phyloP scores from a whole-genome alignment of 2,113 vertebrate species.

The Chitala chitala region DNA sequence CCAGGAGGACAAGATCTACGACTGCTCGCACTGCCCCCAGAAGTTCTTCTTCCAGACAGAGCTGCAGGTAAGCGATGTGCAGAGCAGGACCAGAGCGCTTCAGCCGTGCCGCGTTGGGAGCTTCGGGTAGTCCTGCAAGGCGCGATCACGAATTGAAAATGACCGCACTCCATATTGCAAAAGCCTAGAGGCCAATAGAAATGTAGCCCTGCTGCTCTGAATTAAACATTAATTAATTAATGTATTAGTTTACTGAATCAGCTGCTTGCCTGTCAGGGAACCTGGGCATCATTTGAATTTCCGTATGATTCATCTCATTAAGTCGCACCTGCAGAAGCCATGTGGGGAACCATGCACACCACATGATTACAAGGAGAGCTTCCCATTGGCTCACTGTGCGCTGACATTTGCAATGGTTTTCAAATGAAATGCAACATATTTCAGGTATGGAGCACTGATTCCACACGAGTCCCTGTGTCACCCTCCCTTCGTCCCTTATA shows the following conservation, averaged over 20 bases:
- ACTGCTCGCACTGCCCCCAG: constrained; percentile 99
- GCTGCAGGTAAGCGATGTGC: constrained; percentile 90
- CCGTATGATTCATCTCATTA: neutral
- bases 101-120: too few species aligned
- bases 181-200: neutral
- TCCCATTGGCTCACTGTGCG: neutral
- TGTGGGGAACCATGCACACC: neutral
- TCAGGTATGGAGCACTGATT: neutral
- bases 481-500: neutral
- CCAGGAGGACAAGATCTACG: constrained; percentile 99
- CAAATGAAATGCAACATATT: neutral
- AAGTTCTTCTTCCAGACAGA: constrained; percentile 99
- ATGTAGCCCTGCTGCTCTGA: neutral
- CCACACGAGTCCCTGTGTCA: neutral
- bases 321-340: neutral
- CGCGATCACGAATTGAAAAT: neutral
- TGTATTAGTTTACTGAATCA: neutral
- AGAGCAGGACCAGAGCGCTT: too few species aligned
- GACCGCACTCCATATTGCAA: constrained; percentile 4
- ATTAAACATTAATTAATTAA: constrained; percentile 6
- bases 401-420: neutral
- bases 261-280: neutral
- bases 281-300: constrained; percentile 3
- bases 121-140: neutral
- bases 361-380: neutral